Evolutionary conservation across 2,888 invertebrate species (phyloP), one percentile per base, ranked within the genome.

Genomic region (Dryocosmus kuriphilus): DNA sequence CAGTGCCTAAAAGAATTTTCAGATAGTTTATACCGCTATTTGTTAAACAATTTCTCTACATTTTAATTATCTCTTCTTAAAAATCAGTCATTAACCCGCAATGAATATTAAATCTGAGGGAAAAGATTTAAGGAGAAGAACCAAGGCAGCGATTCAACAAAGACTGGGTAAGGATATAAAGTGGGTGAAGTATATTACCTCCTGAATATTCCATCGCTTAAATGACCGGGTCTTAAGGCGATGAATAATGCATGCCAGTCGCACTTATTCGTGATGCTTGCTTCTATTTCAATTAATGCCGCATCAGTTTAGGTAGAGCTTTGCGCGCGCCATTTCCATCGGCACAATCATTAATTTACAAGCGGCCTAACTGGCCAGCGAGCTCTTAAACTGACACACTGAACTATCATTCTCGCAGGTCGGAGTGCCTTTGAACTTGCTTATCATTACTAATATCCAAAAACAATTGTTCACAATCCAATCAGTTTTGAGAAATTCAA

Each of bases 241-340:
- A 51, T 71, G 71, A 51, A 71, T 71, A 51, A 71, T 71, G 46
- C 41, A 71, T 71, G 51, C 9, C n/a, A 51, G 46, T n/a, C 19
- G 41, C 27, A 24, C 6, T 67, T 27, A 8, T 27, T 46, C 46
- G 1, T 51, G 46, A 71, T n/a, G 30, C 51, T 51, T 71, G 9
- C 32, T 71, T 51, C 30, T 71, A 71, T 71, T 71, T 71, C 71
- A 71, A 71, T 71, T 71, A 71, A 71, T 71, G 30, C 27, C 24
- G 46, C 46, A 30, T 51, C 27, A 16, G 22, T 24, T 35, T 11
- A n/a, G 6, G n/a, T 11, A 14, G 22, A 51, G 30, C 14, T 65
- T 38, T 65, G 35, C 35, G 35, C 35, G 35, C 11, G 9, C 35
- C 11, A 35, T 35, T 35, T 35, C 11, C 35, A 35, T 11, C 35